Evolutionary conservation across 2,113 vertebrate genomes (phyloP), one percentile per base, ranked within the genome.

Genomic region (Eonycteris spelaea): DNA sequence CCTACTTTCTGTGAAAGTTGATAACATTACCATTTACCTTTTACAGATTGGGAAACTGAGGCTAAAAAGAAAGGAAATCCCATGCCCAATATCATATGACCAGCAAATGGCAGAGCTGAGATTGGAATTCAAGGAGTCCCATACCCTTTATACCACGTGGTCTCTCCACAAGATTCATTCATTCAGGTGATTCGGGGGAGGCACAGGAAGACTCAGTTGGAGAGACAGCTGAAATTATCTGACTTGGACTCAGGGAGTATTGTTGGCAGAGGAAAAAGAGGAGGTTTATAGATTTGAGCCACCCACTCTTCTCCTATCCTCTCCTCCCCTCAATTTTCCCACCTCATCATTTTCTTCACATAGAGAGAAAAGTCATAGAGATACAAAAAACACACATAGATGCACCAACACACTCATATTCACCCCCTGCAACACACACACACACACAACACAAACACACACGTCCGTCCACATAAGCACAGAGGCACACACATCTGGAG

Each of bases 401-500:
- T 4, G 18, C 71, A 63, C 93, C 63, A 55, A 83, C 33, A 88
- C 35, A 77, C 33, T 90, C 61, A 86, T n/a, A 91, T 84, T 84
- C 35, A 7, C 0, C 86, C 1, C 87, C 7, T 24, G 7, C 21
- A 43, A 33, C 85, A 59, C 57, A 7, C 84, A 55, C 75, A 70
- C 73, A 94, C 82, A 68, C 48, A 67, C 74, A 92, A 82, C 84
- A 85, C 91, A 95, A 63, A 91, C 73, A 96, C 77, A 40, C 84
- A 16, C 15, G 15, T 51, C 87, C 24, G 1, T 80, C 85, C 77
- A 53, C 71, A 68, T 91, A 38, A 79, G 80, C 95, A 97, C 92
- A 97, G 97, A 97, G 89, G 97, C 96, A 55, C 83, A 96, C 93
- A 98, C 97, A 97, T 97, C 95, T 97, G 93, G 97, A 97, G 97